Conservation (phyloP, 2,888 invertebrate genomes). For the Cheilosia pagana region DNA sequence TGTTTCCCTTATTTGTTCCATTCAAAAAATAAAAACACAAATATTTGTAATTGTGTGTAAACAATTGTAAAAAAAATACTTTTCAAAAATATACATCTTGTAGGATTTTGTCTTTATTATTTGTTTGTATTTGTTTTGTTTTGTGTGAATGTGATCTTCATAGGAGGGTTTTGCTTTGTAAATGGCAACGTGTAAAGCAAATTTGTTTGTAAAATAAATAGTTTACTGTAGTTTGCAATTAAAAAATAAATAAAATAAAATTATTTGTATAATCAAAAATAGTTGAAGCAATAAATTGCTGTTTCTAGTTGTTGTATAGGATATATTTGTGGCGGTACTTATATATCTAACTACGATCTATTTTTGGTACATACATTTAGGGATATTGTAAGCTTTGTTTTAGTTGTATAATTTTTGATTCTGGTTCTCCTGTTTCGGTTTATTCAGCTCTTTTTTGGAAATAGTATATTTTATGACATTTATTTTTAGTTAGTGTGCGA, state of each 20-base stretch:
- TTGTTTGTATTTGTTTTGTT: neutral
- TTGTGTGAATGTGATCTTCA: slow-evolving; percentile 53
- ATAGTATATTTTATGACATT: slow-evolving; percentile 10
- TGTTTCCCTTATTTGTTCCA: slow-evolving; percentile 48
- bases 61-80: slow-evolving; percentile 41
- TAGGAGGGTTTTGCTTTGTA: slow-evolving; percentile 69
- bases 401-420: slow-evolving; percentile 24
- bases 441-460: neutral
- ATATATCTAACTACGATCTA: slow-evolving; percentile 4
- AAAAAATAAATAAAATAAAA: neutral
- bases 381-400: slow-evolving; percentile 26
- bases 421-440: slow-evolving; percentile 11
- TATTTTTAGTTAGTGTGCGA: slow-evolving; percentile 20
- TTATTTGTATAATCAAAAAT: slow-evolving; percentile 5
- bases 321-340: slow-evolving; percentile 23
- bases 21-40: slow-evolving; percentile 41
- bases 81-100: slow-evolving; percentile 56
- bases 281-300: slow-evolving; percentile 32
- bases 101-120: neutral
- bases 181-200: slow-evolving; percentile 42
- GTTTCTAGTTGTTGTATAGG: slow-evolving; percentile 16
- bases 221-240: slow-evolving; percentile 14
- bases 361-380: slow-evolving; percentile 41
- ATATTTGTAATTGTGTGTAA: too few relatives aligned
- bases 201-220: slow-evolving; percentile 21